A percentile compares a stretch with the other conserved stretches of the same genome.
Evolutionary conservation across 35 echinoderm and acorn worm genomes (phyloP).

Genomic region (Ophioderma brevispina): DNA sequence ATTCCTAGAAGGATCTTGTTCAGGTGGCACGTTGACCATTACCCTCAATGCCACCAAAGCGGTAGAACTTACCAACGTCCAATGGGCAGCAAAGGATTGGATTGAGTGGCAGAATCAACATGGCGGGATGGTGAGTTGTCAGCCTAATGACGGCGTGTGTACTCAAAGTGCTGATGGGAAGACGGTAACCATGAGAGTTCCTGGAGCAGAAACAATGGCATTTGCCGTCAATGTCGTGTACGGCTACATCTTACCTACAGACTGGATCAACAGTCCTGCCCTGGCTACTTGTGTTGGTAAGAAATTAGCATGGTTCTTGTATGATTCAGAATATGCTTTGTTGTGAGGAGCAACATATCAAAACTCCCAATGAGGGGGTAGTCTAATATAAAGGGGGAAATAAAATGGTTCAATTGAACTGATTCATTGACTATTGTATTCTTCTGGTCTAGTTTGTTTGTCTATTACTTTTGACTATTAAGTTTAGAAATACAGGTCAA

Average conservation of each 20-base stretch:
- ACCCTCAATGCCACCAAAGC: conserved; percentile 74
- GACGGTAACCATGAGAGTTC: conserved; percentile 46
- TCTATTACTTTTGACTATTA: too few relatives aligned
- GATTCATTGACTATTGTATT: too few relatives aligned
- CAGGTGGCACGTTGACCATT: conserved; percentile 13
- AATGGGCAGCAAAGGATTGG: conserved; percentile 67
- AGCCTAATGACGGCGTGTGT: conserved; percentile 13
- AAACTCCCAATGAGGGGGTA: too few relatives aligned
- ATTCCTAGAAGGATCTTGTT: conserved; percentile 68
- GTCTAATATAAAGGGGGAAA: too few relatives aligned
- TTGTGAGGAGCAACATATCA: too few relatives aligned
- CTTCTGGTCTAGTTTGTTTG: too few relatives aligned
- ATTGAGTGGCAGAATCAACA: conserved; percentile 19
- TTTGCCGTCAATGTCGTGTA: conserved; percentile 75
- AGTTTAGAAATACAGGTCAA: too few relatives aligned
- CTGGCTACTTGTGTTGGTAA: not conserved
- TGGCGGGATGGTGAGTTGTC: not conserved
- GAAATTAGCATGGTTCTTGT: too few relatives aligned
- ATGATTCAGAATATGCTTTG: too few relatives aligned
- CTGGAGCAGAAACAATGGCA: conserved; percentile 35
- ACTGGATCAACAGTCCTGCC: not conserved
- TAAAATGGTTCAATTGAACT: too few relatives aligned
- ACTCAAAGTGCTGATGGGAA: conserved; percentile 40
- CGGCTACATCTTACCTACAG: conserved; percentile 53
- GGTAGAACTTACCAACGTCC: conserved; percentile 69